Evolutionary conservation across 2,888 invertebrate genomes (phyloP).

Genomic region (Unio delphinus): DNA sequence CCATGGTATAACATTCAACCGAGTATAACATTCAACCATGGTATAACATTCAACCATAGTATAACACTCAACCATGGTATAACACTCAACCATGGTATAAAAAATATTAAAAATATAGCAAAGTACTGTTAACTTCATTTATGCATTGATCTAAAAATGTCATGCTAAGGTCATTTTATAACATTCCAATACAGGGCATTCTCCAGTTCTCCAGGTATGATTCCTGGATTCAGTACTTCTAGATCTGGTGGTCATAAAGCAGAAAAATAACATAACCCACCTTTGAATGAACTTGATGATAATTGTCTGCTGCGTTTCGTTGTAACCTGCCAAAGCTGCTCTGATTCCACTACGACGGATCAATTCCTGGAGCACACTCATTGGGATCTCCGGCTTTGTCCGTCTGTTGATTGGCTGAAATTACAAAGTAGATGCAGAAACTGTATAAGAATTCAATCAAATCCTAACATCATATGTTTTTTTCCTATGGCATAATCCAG

Average conservation of each 20-base stretch:
- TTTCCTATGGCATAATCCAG: too few species aligned
- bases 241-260: neutral
- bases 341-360: slow-evolving; percentile 84
- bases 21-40: too few species aligned
- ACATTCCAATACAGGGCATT: too few species aligned
- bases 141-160: slow-evolving; percentile 4
- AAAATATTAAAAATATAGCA: too few species aligned
- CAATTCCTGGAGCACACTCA: slow-evolving; percentile 88
- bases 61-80: too few species aligned
- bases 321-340: slow-evolving; percentile 82
- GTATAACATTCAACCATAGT: too few species aligned
- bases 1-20: too few species aligned
- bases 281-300: slow-evolving; percentile 79
- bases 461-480: too few species aligned
- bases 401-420: slow-evolving; percentile 25
- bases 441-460: neutral
- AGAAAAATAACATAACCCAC: slow-evolving; percentile 25
- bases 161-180: neutral
- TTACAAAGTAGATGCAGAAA: slow-evolving; percentile 1
- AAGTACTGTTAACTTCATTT: too few species aligned
- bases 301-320: slow-evolving; percentile 78
- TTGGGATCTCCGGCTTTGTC: slow-evolving; percentile 81
- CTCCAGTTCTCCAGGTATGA: neutral
- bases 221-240: neutral
- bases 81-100: too few species aligned